These are phyloP conservation scores for Luehdorfia chinensis DNA, from an alignment of 1,140 invertebrate genomes.

Conservation along the genomic window DNA sequence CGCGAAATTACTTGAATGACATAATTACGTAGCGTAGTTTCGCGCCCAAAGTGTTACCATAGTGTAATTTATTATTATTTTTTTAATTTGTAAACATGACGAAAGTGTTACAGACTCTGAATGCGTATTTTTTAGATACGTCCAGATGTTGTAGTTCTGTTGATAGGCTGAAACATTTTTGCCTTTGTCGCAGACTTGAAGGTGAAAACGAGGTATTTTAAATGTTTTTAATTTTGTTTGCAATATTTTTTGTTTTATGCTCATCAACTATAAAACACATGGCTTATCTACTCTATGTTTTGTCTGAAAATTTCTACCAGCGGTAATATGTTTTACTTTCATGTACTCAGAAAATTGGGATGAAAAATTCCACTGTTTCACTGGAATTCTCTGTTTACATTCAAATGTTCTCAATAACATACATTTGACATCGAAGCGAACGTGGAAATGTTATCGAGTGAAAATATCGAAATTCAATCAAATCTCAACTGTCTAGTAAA, in stretches of 20 bases:
- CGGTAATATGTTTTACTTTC: background rate
- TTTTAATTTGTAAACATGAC: slow-evolving; percentile 41
- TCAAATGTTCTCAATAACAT: too few species aligned
- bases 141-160: slow-evolving; percentile 55
- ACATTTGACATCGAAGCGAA: too few species aligned
- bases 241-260: background rate
- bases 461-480: slow-evolving; percentile 8
- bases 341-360: too few species aligned
- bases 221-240: slow-evolving; percentile 8
- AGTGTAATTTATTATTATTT: slow-evolving; percentile 16
- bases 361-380: background rate
- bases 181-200: slow-evolving; percentile 55
- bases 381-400: background rate
- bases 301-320: too few species aligned
- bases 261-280: too few species aligned
- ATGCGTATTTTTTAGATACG: slow-evolving; percentile 56
- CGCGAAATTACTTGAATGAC: too few species aligned
- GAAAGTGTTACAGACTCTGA: slow-evolving; percentile 58
- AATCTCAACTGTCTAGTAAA: slow-evolving; percentile 8
- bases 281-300: too few species aligned
- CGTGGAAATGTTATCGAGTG: background rate
- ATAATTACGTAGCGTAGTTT: slow-evolving; percentile 17
- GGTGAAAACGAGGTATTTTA: slow-evolving; percentile 53
- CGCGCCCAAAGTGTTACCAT: slow-evolving; percentile 12
- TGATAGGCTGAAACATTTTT: slow-evolving; percentile 65